Evolutionary conservation across 2,797 vertebrate species (phyloP), one percentile per base, ranked within the genome.

Genomic region (Parotocinclus haroldoi): DNA sequence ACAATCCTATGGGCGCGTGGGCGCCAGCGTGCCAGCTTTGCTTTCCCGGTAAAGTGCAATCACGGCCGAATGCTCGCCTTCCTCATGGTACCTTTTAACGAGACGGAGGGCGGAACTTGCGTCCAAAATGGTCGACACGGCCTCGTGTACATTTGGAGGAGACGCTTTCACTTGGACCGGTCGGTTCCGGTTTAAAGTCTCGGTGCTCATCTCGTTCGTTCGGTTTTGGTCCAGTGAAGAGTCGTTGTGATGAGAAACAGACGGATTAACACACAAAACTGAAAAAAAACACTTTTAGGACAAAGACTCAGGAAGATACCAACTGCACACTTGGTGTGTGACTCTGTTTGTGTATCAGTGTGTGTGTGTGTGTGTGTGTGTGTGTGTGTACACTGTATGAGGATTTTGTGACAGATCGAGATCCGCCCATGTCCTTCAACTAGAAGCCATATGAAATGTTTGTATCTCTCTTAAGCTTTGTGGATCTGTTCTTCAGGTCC

Each of bases 1-100:
- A 93, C 90, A 79, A 87, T 91, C 90, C 88, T 84, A 85, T 82
- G 77, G 18, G 73, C 70, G 70, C 75, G 79, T n/a, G n/a, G n/a
- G n/a, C n/a, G n/a, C n/a, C n/a, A n/a, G n/a, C n/a, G n/a, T 52
- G 12, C 79, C 84, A 84, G 83, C 86, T 79, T 86, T 87, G 89
- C 89, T 81, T 50, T 81, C 80, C 79, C 83, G 17, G 51, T 72
- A 85, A 88, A 86, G 82, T 78, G 70, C 51, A 46, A 59, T 83
- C 88, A 87, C 90, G 90, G 89, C 89, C 53, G 83, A 71, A 61
- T 56, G 39, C 56, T 80, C 74, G 80, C 52, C 40, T 73, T 69
- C 39, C 74, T 44, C 39, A 19, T 18, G 50, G 59, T 69, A 57
- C 67, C 70, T 65, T n/a, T 58, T 38, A 59, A 56, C 54, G 45